phyloP scores from a whole-genome alignment of 37 sponge, comb jelly and placozoan species.

The Chondrilla cf. caribensis region DNA sequence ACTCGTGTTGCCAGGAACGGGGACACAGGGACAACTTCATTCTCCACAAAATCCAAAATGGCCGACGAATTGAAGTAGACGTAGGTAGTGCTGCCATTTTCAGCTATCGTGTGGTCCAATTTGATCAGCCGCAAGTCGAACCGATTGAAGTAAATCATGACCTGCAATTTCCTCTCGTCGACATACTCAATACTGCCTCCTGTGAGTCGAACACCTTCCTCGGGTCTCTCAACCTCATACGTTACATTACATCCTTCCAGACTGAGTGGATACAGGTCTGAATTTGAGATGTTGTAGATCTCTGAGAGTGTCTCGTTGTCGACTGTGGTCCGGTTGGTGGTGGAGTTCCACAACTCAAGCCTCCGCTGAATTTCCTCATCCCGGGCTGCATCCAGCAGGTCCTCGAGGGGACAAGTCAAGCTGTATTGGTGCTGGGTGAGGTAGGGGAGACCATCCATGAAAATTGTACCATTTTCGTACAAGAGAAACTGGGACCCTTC shows the following conservation, averaged over 20 bases:
- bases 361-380: background rate
- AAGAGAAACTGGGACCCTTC: slow-evolving; percentile 42
- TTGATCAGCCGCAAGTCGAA: slow-evolving; percentile 65
- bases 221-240: slow-evolving; percentile 27
- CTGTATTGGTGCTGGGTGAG: slow-evolving; percentile 42
- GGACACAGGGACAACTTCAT: slow-evolving; percentile 54
- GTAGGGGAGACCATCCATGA: slow-evolving; percentile 36
- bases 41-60: slow-evolving; percentile 62
- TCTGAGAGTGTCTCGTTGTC: background rate
- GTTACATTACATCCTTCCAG: slow-evolving; percentile 51
- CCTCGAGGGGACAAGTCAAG: slow-evolving; percentile 28
- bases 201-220: slow-evolving; percentile 55
- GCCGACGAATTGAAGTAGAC: slow-evolving; percentile 59
- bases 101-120: slow-evolving; percentile 46
- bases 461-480: slow-evolving; percentile 58
- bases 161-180: slow-evolving; percentile 58
- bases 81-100: slow-evolving; percentile 45
- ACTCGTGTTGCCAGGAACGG: slow-evolving; percentile 48
- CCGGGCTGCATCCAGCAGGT: background rate
- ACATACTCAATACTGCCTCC: slow-evolving; percentile 67
- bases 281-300: slow-evolving; percentile 11
- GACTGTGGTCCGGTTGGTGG: background rate
- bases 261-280: slow-evolving; percentile 44
- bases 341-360: slow-evolving; percentile 3
- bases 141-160: slow-evolving; percentile 56